Base-by-base conservation (phyloP, 2,113 vertebrate species). In the Anthoscopus minutus region DNA sequence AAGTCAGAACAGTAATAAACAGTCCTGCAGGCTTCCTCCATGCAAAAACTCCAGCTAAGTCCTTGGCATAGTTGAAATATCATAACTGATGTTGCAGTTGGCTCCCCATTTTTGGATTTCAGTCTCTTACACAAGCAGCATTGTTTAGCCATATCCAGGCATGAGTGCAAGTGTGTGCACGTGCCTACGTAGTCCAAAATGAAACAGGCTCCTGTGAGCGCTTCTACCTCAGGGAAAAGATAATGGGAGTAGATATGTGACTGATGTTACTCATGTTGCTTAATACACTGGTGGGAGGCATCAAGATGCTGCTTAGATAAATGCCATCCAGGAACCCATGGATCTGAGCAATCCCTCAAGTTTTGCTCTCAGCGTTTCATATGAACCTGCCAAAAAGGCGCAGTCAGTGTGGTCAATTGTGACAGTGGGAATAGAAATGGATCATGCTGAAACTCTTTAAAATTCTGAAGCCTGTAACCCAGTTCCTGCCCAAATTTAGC, bases 401-500 rank as follows among this genome's bases (percentile, higher is more conserved):
- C 30, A 78, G 77, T 56, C 88, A 35, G 38, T 0, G 40, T 2
- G 15, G 71, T 73, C 62, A 44, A 30, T 67, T 60, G 64, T 70
- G 53, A 65, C 0, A 5, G 65, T 6, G 15, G 65, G 50, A 82
- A 31, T 7, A 86, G 80, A 81, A 77, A 54, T 2, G 12, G 45
- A 42, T 60, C 7, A 1, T 40, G 40, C 54, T 70, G 84, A 87
- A 90, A 64, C 44, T 66, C 74, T 65, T 62, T 48, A 57, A 86
- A 92, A 90, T 79, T 62, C 64, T 91, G 60, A 86, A 86, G 61
- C 50, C 83, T 87, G 61, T 74, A 89, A 86, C 86, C 56, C 70
- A 92, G 80, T 90, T 95, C 42, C 61, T 95, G 82, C 85, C 88
- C 94, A 93, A 94, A 83, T 95, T 95, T 96, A 93, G 81, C 35